Percentiles rank a stretch among this genome's conserved stretches.
phyloP scores from a whole-genome alignment of 2,888 invertebrate species.

The Graphium colonna region DNA sequence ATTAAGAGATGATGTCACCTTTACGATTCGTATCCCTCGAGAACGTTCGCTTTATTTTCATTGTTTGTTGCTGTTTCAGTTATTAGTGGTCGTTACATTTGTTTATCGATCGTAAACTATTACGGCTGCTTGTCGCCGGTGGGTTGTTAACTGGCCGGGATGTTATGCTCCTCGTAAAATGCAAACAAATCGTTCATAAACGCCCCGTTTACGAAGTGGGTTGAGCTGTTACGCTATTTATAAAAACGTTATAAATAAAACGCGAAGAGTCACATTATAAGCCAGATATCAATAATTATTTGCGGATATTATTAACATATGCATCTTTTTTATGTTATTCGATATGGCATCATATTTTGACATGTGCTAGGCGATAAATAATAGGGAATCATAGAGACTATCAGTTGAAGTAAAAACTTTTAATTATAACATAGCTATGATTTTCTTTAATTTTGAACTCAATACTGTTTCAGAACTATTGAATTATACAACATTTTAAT shows the following conservation, averaged over 20 bases:
- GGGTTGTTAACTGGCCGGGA: slow-evolving; percentile 70
- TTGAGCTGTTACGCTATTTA: slow-evolving; percentile 34
- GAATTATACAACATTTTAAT: too few species aligned
- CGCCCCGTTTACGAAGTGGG: slow-evolving; percentile 56
- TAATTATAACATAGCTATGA: too few species aligned
- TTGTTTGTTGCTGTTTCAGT: slow-evolving; percentile 75
- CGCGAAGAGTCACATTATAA: not conserved
- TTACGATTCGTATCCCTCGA: slow-evolving; percentile 64
- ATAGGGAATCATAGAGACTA: too few species aligned
- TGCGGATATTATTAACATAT: not conserved
- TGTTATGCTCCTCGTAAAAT: slow-evolving; percentile 65
- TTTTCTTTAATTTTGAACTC: too few species aligned
- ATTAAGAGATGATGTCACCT: slow-evolving; percentile 78
- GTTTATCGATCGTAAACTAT: slow-evolving; percentile 76
- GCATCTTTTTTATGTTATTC: too few species aligned
- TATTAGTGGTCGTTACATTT: slow-evolving; percentile 75
- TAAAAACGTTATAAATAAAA: slow-evolving; percentile 13
- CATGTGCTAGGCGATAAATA: too few species aligned
- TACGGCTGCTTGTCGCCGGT: slow-evolving; percentile 68
- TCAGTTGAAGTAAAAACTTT: too few species aligned
- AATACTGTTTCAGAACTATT: too few species aligned
- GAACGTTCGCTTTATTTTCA: slow-evolving; percentile 68
- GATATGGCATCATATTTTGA: too few species aligned
- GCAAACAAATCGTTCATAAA: slow-evolving; percentile 68
- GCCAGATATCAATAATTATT: not conserved